A percentile compares a stretch with the other conserved stretches of the same genome.
These are phyloP conservation scores for Orthosia gothica DNA, from an alignment of 2,888 invertebrate genomes.

Conservation along the genomic window DNA sequence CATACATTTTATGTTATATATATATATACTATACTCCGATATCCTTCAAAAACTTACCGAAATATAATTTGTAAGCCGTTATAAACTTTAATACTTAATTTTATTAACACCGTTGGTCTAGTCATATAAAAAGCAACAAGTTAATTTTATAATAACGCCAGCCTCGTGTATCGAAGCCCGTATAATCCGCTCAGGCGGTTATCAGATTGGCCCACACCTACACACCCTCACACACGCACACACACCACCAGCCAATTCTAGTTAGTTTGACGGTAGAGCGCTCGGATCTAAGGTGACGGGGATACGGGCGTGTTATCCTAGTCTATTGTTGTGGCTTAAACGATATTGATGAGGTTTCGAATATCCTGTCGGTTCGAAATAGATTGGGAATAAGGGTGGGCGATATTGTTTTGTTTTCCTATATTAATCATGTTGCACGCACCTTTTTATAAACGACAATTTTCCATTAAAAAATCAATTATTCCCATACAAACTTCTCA, in stretches of 20 bases:
- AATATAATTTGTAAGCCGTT: no score
- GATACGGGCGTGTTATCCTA: conserved; percentile 52
- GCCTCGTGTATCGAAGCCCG: conserved; percentile 38
- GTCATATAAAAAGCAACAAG: conserved; percentile 35
- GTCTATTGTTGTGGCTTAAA: conserved; percentile 47
- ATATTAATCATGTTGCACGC: not conserved
- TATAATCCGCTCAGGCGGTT: conserved; percentile 66
- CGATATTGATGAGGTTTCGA: conserved; percentile 48
- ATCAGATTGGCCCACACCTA: conserved; percentile 61
- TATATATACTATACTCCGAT: no score
- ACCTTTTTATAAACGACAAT: no score
- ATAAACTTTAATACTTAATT: no score
- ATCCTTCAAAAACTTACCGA: not conserved
- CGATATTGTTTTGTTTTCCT: conserved; percentile 5
- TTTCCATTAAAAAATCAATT: no score
- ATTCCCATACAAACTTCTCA: no score
- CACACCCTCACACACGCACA: conserved; percentile 4
- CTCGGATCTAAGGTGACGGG: conserved; percentile 43
- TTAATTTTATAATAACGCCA: conserved; percentile 26
- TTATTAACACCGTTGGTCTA: not conserved
- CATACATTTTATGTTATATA: not conserved
- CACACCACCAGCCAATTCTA: conserved; percentile 66
- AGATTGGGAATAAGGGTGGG: conserved; percentile 4
- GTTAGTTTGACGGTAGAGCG: conserved; percentile 34
- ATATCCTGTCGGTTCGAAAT: conserved; percentile 24